A percentile compares a stretch with the other conserved stretches of the same genome.
Conservation (phyloP, 2,113 vertebrate species). For the Cyprinodon brontotheroides region DNA sequence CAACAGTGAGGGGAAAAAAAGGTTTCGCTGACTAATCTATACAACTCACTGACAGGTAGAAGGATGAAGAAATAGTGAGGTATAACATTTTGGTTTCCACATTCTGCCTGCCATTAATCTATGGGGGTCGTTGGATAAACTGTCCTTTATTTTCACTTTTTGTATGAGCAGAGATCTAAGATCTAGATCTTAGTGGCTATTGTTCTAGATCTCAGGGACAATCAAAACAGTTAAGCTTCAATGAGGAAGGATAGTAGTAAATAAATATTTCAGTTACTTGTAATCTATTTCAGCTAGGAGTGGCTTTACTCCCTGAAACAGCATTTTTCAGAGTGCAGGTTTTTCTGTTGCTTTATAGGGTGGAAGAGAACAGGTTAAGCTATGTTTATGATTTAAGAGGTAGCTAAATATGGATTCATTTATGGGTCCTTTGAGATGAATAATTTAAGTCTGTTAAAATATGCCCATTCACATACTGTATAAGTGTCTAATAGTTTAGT, state of each 20-base stretch:
- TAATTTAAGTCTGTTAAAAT: conserved; percentile 17
- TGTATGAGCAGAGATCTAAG: not conserved
- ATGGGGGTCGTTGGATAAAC: not conserved
- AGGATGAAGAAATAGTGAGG: not conserved
- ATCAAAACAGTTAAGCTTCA: not conserved
- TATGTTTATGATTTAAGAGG: conserved; percentile 17
- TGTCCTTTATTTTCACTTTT: not conserved
- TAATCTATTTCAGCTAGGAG: not conserved
- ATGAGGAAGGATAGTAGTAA: not conserved
- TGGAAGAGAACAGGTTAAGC: not conserved
- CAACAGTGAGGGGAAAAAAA: not conserved
- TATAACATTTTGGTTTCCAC: not conserved
- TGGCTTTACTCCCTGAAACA: conserved; percentile 18
- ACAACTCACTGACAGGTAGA: not conserved
- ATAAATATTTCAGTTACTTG: not conserved
- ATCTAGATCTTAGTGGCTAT: no score
- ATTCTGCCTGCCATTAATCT: not conserved
- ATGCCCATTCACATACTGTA: not conserved
- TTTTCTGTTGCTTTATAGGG: conserved; percentile 38
- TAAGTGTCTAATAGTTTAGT: not conserved
- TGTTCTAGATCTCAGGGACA: not conserved
- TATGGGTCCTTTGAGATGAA: conserved; percentile 14
- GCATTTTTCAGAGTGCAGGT: conserved; percentile 18
- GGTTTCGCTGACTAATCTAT: not conserved
- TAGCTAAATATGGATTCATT: conserved; percentile 12